A percentile compares a stretch with the other conserved stretches of the same genome.
These are phyloP conservation scores for Brachionus plicatilis DNA, from an alignment of 1,140 invertebrate genomes.

Conservation along the genomic window DNA sequence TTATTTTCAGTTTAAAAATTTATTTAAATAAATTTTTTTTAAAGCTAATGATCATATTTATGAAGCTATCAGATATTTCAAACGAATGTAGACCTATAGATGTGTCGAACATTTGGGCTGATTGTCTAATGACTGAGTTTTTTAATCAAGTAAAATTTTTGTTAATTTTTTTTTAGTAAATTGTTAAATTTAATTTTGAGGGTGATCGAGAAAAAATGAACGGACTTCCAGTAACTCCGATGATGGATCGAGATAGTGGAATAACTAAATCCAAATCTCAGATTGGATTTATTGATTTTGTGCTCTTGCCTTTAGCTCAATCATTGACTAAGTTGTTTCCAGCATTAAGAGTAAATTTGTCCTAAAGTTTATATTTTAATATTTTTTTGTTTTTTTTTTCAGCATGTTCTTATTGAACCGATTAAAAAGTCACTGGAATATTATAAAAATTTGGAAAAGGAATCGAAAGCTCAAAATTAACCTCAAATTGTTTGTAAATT, in stretches of 20 bases:
- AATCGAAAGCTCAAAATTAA: neutral
- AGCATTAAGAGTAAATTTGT: neutral
- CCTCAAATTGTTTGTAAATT: neutral
- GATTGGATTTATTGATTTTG: conserved; percentile 58
- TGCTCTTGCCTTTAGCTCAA: conserved; percentile 51
- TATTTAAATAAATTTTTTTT: neutral
- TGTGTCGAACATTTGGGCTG: conserved; percentile 56
- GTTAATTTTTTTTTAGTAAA: neutral
- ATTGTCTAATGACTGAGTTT: conserved; percentile 56
- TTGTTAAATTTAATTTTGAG: conserved; percentile 42
- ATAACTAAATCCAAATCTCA: conserved; percentile 55
- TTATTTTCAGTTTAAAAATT: neutral
- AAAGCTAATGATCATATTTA: conserved; percentile 56
- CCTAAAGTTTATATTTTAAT: too few relatives aligned
- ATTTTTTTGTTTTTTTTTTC: neutral
- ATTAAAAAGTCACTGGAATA: conserved; percentile 32
- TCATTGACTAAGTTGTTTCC: conserved; percentile 32
- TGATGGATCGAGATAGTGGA: conserved; percentile 58
- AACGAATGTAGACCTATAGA: conserved; percentile 57
- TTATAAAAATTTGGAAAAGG: conserved; percentile 29
- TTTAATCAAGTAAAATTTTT: conserved; percentile 53
- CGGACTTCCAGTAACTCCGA: conserved; percentile 56
- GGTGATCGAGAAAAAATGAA: conserved; percentile 54
- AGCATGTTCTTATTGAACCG: neutral
- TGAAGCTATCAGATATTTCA: conserved; percentile 58